Evolutionary conservation across 2,888 invertebrate species (phyloP).

Genomic region (Pasiphila rectangulata): DNA sequence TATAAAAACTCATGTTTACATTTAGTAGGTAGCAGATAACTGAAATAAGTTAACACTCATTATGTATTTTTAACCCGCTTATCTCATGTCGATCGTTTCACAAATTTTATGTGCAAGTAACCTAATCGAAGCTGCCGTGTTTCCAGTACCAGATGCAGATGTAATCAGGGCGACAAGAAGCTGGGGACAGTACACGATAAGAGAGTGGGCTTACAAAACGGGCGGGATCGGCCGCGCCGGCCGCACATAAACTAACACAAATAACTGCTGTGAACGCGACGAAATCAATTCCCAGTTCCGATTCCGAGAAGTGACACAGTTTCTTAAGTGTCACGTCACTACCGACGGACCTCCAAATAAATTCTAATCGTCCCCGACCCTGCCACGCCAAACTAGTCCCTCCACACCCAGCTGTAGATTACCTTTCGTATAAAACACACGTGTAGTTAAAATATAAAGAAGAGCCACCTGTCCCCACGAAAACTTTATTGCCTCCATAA

Average conservation of each 20-base stretch:
- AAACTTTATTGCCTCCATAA: conserved; percentile 79
- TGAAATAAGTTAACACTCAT: conserved; percentile 36
- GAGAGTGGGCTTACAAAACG: conserved; percentile 60
- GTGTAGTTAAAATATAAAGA: conserved; percentile 75
- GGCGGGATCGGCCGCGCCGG: conserved; percentile 36
- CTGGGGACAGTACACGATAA: conserved; percentile 66
- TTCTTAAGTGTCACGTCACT: conserved; percentile 80
- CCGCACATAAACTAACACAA: conserved; percentile 70
- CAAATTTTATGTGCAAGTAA: conserved; percentile 65
- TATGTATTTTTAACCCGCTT: conserved; percentile 47
- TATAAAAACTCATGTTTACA: conserved; percentile 29
- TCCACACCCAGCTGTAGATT: conserved; percentile 58
- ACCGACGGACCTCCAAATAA: conserved; percentile 77
- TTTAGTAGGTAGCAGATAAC: conserved; percentile 37
- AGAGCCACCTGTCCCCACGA: conserved; percentile 80
- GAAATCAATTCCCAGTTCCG: conserved; percentile 78
- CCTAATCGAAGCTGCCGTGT: conserved; percentile 66
- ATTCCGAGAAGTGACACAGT: conserved; percentile 80
- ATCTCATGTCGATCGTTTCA: conserved; percentile 60
- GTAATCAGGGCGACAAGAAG: conserved; percentile 72
- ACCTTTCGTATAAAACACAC: conserved; percentile 52
- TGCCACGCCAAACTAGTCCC: conserved; percentile 67
- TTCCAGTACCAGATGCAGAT: conserved; percentile 70
- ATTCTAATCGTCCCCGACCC: conserved; percentile 62
- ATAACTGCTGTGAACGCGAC: conserved; percentile 76